Evolutionary conservation across 2,113 vertebrate genomes (phyloP).

Genomic region (Hemiscyllium ocellatum): DNA sequence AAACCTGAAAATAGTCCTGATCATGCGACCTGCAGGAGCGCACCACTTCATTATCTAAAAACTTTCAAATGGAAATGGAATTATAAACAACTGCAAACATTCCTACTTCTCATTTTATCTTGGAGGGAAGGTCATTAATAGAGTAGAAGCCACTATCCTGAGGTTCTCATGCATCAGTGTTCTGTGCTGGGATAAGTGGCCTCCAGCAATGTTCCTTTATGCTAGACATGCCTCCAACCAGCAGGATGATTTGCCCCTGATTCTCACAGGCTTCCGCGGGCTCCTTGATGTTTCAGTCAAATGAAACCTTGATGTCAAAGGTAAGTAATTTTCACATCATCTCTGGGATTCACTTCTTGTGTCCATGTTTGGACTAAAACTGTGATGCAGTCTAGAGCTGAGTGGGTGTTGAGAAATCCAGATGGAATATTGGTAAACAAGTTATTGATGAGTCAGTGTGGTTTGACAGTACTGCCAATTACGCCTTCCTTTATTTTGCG

Average conservation of each 20-base stretch:
- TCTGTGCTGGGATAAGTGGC: too few relatives aligned
- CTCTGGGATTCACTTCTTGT: not conserved
- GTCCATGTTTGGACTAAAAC: not conserved
- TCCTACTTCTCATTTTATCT: not conserved
- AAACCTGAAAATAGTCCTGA: too few relatives aligned
- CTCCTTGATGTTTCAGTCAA: not conserved
- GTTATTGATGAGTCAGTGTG: not conserved
- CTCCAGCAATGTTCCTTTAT: too few relatives aligned
- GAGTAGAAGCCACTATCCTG: too few relatives aligned
- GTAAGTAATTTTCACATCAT: not conserved
- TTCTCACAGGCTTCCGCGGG: too few relatives aligned
- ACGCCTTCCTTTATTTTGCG: not conserved
- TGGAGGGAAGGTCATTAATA: not conserved
- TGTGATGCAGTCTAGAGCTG: not conserved
- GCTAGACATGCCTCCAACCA: too few relatives aligned
- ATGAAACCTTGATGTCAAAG: not conserved
- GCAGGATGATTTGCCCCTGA: too few relatives aligned
- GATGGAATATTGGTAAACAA: not conserved
- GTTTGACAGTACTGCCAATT: not conserved
- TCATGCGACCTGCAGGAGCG: too few relatives aligned
- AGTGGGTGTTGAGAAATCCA: not conserved
- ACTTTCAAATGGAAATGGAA: too few relatives aligned
- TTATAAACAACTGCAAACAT: not conserved
- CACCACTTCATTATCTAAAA: too few relatives aligned
- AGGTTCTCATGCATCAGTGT: too few relatives aligned